Conservation (phyloP, 2,113 vertebrate genomes). For the Crocuta crocuta region DNA sequence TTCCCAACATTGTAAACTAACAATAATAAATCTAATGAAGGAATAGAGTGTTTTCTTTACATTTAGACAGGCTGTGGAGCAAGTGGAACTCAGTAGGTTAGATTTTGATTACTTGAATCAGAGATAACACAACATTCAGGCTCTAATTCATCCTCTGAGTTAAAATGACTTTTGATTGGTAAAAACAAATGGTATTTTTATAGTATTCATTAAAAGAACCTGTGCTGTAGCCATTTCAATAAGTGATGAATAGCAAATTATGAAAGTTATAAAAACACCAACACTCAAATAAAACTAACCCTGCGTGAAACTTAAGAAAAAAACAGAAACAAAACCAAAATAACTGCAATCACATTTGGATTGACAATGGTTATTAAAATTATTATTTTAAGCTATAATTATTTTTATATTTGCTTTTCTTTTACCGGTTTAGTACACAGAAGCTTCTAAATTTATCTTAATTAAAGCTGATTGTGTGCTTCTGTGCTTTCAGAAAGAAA, state of each 20-base stretch:
- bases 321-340: neutral
- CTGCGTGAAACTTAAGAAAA: neutral
- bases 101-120: neutral
- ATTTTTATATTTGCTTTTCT: neutral
- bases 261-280: neutral
- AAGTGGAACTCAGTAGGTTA: neutral
- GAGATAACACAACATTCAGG: neutral
- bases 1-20: neutral
- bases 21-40: neutral
- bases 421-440: neutral
- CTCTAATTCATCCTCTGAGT: neutral
- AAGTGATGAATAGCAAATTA: neutral
- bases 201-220: neutral
- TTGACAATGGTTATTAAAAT: neutral
- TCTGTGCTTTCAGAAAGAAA: neutral
- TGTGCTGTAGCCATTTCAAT: neutral
- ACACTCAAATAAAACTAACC: neutral
- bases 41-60: neutral
- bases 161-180: neutral
- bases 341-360: neutral
- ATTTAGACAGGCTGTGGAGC: neutral
- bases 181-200: neutral
- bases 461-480: neutral
- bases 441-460: neutral
- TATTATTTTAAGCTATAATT: neutral